Evolutionary conservation across 1,140 invertebrate species (phyloP).

Genomic region (Pseudobourletiella spinata): DNA sequence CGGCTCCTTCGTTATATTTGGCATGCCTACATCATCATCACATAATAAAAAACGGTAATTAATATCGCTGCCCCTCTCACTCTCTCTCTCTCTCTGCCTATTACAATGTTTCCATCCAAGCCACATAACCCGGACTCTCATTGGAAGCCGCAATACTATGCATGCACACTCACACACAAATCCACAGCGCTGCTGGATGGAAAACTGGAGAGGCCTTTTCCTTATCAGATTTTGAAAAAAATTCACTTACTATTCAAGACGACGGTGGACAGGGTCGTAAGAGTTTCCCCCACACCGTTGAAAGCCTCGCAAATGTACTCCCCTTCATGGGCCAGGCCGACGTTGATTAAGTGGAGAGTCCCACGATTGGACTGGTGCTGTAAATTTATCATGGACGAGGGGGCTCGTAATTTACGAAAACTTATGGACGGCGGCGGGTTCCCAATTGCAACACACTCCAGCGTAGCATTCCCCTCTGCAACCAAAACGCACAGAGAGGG

Average conservation of each 20-base stretch:
- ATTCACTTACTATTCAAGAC: conserved; percentile 40
- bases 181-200: no score
- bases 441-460: conserved; percentile 55
- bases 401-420: conserved; percentile 48
- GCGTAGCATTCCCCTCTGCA: conserved; percentile 50
- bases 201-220: no score
- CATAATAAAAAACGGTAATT: conserved; percentile 1
- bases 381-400: conserved; percentile 35
- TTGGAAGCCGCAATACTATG: no score
- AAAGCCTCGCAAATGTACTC: conserved; percentile 56
- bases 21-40: conserved; percentile 53
- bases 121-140: no score
- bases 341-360: conserved; percentile 55
- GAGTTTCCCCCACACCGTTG: conserved; percentile 38
- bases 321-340: conserved; percentile 54
- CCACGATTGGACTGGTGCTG: conserved; percentile 42
- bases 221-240: no score
- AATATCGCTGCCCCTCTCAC: no score
- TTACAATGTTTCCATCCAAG: no score
- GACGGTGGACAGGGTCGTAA: conserved; percentile 34
- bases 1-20: conserved; percentile 50
- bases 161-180: no score
- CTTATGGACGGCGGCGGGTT: conserved; percentile 49
- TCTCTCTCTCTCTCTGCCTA: no score
- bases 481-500: conserved; percentile 33